Percentiles rank a stretch among this genome's conserved stretches.
These are phyloP conservation scores for Garra rufa DNA, from an alignment of 2,113 vertebrate species.

Conservation along the genomic window DNA sequence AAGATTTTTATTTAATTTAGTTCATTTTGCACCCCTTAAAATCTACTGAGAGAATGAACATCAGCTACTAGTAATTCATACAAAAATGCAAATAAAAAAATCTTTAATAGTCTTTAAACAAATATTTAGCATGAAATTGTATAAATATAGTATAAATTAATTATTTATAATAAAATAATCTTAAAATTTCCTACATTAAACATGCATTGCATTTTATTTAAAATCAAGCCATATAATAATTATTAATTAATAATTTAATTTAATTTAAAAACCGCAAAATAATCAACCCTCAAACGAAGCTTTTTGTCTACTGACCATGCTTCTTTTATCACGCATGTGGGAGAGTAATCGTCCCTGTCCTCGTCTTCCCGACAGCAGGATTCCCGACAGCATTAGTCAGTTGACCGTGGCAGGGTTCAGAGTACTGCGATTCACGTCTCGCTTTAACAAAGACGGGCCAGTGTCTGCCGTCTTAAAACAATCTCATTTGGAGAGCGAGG, in stretches of 20 bases:
- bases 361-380: slow-evolving; percentile 53
- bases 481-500: slow-evolving; percentile 65
- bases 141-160: not conserved
- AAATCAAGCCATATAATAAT: not conserved
- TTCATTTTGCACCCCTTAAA: no score
- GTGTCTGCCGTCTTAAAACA: slow-evolving; percentile 70
- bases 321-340: slow-evolving; percentile 56
- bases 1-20: no score
- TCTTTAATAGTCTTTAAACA: no score
- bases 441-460: slow-evolving; percentile 71
- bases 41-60: not conserved
- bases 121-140: no score
- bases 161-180: not conserved
- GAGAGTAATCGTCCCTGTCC: slow-evolving; percentile 61
- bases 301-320: slow-evolving; percentile 62
- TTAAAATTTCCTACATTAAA: not conserved
- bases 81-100: not conserved
- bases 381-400: slow-evolving; percentile 65
- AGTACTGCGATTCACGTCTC: slow-evolving; percentile 53
- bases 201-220: not conserved
- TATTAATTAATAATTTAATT: not conserved
- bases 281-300: not conserved
- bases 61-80: not conserved
- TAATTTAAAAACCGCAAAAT: not conserved
- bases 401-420: slow-evolving; percentile 43